Conservation (phyloP, 2,113 vertebrate genomes). For the Apus apus region DNA sequence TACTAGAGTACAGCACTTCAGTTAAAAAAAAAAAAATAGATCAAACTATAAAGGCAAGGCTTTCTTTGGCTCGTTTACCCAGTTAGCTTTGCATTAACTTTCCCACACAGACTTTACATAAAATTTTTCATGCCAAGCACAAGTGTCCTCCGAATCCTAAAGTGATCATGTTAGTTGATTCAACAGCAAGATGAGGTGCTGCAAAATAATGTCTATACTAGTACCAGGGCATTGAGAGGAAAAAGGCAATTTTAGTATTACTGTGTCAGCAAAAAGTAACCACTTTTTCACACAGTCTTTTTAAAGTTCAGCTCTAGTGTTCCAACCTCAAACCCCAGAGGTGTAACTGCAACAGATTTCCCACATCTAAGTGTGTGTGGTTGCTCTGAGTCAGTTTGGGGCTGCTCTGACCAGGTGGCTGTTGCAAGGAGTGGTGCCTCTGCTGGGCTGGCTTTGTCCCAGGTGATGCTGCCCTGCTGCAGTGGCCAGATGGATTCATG, state of each 20-base stretch:
- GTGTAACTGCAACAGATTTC: background rate
- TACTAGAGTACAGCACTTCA: background rate
- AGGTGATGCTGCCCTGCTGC: background rate
- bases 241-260: background rate
- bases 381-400: background rate
- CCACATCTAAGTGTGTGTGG: background rate
- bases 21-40: background rate
- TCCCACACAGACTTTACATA: background rate
- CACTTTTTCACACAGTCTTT: background rate
- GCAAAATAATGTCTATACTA: background rate
- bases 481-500: background rate
- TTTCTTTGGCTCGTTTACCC: background rate
- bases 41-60: background rate
- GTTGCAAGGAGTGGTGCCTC: rapidly evolving
- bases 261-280: background rate
- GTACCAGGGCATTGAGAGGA: background rate
- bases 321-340: background rate
- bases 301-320: background rate
- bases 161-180: background rate
- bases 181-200: background rate
- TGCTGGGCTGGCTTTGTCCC: background rate
- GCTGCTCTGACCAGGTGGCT: background rate
- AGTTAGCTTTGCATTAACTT: background rate
- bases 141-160: background rate
- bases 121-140: background rate